Conservation (phyloP, 2,113 vertebrate species). For the Hepsetus odoe region DNA sequence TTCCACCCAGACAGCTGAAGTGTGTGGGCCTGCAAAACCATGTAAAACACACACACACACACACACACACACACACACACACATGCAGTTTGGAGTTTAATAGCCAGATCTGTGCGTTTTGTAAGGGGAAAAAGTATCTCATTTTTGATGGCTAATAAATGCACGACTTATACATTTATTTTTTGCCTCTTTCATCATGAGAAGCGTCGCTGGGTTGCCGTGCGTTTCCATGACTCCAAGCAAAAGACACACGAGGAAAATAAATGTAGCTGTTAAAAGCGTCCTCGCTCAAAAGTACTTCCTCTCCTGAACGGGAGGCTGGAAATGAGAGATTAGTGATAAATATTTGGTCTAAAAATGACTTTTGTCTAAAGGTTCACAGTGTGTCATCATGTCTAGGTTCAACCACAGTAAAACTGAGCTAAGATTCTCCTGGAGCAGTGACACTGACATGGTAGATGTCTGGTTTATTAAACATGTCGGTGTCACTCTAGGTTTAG, state of each 20-base stretch:
- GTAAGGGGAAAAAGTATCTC: constrained; percentile 60
- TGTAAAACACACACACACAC: background rate
- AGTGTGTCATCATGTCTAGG: constrained; percentile 22
- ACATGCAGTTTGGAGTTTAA: constrained; percentile 58
- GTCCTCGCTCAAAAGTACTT: constrained; percentile 22
- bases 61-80: constrained; percentile 9
- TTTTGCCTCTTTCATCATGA: constrained; percentile 79
- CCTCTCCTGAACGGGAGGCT: constrained; percentile 21
- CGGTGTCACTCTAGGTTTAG: background rate
- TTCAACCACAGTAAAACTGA: constrained; percentile 24
- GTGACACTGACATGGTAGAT: background rate
- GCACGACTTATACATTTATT: constrained; percentile 78
- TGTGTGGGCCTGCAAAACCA: constrained; percentile 70
- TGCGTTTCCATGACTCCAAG: constrained; percentile 75
- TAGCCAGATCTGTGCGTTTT: constrained; percentile 53
- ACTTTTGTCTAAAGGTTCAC: constrained; percentile 32
- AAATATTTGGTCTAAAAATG: constrained; percentile 44
- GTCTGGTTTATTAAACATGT: background rate
- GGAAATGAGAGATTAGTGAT: constrained; percentile 43
- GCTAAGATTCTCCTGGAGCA: constrained; percentile 25
- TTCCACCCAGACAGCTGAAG: constrained; percentile 74
- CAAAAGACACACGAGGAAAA: constrained; percentile 63
- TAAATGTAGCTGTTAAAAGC: constrained; percentile 41
- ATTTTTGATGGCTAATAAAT: constrained; percentile 75
- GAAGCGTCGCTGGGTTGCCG: constrained; percentile 72